Conservation (phyloP, 2,888 invertebrate species). For the Papilio gigon region DNA sequence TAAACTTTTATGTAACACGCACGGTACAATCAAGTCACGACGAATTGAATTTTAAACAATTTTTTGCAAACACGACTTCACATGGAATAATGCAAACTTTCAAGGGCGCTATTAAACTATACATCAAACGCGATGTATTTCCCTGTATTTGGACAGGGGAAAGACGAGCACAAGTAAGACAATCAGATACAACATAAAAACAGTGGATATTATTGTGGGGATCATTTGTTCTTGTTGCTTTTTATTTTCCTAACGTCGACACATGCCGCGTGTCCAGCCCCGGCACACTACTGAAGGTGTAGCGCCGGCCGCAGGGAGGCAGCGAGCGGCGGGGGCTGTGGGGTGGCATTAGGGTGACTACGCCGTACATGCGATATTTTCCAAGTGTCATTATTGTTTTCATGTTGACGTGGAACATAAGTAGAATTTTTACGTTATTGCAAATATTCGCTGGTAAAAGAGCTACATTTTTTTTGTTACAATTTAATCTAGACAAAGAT, state of each 20-base stretch:
- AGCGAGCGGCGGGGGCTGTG: slow-evolving; percentile 44
- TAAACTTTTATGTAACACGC: neutral
- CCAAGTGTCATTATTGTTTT: slow-evolving; percentile 4
- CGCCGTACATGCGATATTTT: slow-evolving; percentile 12
- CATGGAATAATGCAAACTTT: neutral
- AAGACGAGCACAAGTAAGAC: slow-evolving; percentile 69
- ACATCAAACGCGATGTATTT: slow-evolving; percentile 34
- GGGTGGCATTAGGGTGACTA: slow-evolving; percentile 37
- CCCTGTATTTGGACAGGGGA: slow-evolving; percentile 71
- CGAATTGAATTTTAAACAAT: neutral
- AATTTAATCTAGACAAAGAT: no score
- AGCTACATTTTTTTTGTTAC: no score
- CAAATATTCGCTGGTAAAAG: neutral
- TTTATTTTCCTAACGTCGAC: neutral
- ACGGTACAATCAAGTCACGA: neutral
- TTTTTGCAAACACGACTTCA: neutral
- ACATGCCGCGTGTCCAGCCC: slow-evolving; percentile 44
- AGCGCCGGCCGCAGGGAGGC: slow-evolving; percentile 41
- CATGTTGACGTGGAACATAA: slow-evolving; percentile 17
- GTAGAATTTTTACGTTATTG: slow-evolving; percentile 2
- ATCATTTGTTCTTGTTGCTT: slow-evolving; percentile 52
- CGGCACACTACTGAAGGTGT: slow-evolving; percentile 54
- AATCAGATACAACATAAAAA: slow-evolving; percentile 71
- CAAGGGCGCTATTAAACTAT: neutral
- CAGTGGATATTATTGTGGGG: slow-evolving; percentile 61